Evolutionary conservation across 2,888 invertebrate species (phyloP), one percentile per base, ranked within the genome.

Genomic region (Oscheius sp.): DNA sequence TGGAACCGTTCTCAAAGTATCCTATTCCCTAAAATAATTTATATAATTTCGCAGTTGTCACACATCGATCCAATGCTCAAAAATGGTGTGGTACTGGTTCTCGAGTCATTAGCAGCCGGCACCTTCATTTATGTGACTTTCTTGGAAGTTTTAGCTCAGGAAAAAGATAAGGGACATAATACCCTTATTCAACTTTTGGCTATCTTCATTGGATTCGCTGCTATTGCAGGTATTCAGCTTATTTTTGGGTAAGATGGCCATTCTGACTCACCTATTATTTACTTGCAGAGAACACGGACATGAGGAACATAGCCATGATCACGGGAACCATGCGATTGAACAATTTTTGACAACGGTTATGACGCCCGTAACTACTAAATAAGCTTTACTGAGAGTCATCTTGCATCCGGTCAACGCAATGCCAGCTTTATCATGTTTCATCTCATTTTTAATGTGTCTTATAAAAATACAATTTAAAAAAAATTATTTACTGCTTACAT

Each of bases 71-170:
- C 72, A 12, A n/a, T 72, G 43, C n/a, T 27, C 27, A 72, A 72
- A 59, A 84, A 85, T 56, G 84, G 82, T 3, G 77, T 82, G 0
- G 82, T 86, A n/a, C 72, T 86, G 9, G 46, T 85, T 9, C 75
- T 86, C 12, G 86, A 86, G 68, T 82, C 83, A 1, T 55, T 86
- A 52, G 86, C 86, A 9, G 85, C 84, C 21, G 86, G 86, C 23
- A 86, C 87, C 0, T 87, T 87, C 72, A 87, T 87, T 63, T 84
- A 84, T 61, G 84, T 86, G 6, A 86, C 86, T 13, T 86, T 81
- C 58, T 72, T 81, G 25, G 81, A 81, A 45, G 73, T 81, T 3
- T 75, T 83, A 69, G 83, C 83, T 6, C 76, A 76, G 18, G 83
- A 83, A 61, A 83, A 83, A 63, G 71, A 69, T 52, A 83, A 83